A percentile compares a stretch with the other conserved stretches of the same genome.
Evolutionary conservation across 2,797 vertebrate genomes (phyloP).

Genomic region (Rhabdophis nuchalis): DNA sequence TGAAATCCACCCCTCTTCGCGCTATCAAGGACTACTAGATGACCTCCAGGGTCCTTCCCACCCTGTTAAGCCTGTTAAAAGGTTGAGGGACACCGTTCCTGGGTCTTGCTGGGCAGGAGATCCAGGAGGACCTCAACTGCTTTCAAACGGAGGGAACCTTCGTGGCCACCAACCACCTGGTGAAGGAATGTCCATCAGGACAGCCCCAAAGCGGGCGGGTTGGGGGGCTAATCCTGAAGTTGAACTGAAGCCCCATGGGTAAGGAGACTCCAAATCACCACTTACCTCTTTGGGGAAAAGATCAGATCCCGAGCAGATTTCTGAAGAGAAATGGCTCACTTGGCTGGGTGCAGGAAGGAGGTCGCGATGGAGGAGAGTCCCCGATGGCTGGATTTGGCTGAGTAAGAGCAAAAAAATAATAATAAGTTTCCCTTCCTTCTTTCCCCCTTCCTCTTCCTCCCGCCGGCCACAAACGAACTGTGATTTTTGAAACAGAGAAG

Average conservation of each 20-base stretch:
- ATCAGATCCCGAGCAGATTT: not conserved
- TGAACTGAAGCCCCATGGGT: not conserved
- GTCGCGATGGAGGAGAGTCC: not conserved
- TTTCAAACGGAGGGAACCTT: not conserved
- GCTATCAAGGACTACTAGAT: too few relatives aligned
- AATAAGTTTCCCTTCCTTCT: conserved; percentile 1
- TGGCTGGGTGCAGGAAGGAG: not conserved
- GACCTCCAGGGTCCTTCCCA: too few relatives aligned
- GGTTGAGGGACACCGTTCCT: not conserved
- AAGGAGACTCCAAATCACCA: not conserved
- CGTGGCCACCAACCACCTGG: not conserved
- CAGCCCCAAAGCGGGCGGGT: too few relatives aligned
- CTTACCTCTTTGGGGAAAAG: not conserved
- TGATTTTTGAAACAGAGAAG: not conserved
- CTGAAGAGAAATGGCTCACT: not conserved
- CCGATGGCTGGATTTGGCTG: not conserved
- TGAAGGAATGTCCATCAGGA: not conserved
- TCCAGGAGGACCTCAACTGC: not conserved
- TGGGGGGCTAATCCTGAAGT: too few relatives aligned
- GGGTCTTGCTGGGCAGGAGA: not conserved
- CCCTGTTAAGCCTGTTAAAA: too few relatives aligned
- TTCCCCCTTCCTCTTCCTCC: not conserved
- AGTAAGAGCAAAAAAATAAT: not conserved
- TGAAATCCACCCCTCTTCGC: too few relatives aligned
- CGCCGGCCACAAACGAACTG: rapidly evolving